A percentile compares a stretch with the other conserved stretches of the same genome.
Evolutionary conservation across 2,888 invertebrate genomes (phyloP).

Genomic region (Drosophila subquinaria): DNA sequence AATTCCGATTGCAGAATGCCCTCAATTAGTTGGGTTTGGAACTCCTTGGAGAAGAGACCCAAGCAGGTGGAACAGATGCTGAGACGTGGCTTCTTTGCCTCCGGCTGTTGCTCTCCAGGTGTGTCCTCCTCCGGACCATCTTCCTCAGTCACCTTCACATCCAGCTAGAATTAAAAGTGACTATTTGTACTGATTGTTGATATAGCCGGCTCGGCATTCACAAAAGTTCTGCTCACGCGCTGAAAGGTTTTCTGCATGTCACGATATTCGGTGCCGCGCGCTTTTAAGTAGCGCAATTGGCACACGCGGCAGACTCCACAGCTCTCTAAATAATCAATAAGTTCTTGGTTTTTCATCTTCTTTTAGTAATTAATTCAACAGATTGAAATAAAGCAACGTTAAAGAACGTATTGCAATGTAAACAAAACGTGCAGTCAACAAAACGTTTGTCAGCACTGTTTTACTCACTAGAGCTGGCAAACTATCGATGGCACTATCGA

Average conservation of each 20-base stretch:
- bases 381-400: constrained; percentile 18
- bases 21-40: constrained; percentile 86
- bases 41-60: constrained; percentile 89
- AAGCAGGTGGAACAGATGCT: constrained; percentile 90
- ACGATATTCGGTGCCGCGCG: constrained; percentile 87
- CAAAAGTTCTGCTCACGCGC: constrained; percentile 85
- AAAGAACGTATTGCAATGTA: constrained; percentile 28
- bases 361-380: constrained; percentile 18
- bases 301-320: constrained; percentile 90
- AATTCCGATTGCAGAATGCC: constrained; percentile 86
- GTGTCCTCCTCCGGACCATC: not conserved
- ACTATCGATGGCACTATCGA: no score
- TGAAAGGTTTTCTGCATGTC: constrained; percentile 86
- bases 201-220: constrained; percentile 6
- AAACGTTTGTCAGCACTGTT: constrained; percentile 35
- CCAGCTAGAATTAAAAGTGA: constrained; percentile 52
- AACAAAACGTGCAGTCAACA: constrained; percentile 52
- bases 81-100: constrained; percentile 86
- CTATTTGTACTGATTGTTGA: constrained; percentile 2
- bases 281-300: constrained; percentile 89
- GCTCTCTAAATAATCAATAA: constrained; percentile 86
- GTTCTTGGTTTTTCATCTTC: constrained; percentile 86
- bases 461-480: no score
- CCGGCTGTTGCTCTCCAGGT: constrained; percentile 40
- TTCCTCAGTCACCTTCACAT: constrained; percentile 50